These are phyloP conservation scores for Drosophila repleta DNA, from an alignment of 1,140 invertebrate species.

Conservation along the genomic window DNA sequence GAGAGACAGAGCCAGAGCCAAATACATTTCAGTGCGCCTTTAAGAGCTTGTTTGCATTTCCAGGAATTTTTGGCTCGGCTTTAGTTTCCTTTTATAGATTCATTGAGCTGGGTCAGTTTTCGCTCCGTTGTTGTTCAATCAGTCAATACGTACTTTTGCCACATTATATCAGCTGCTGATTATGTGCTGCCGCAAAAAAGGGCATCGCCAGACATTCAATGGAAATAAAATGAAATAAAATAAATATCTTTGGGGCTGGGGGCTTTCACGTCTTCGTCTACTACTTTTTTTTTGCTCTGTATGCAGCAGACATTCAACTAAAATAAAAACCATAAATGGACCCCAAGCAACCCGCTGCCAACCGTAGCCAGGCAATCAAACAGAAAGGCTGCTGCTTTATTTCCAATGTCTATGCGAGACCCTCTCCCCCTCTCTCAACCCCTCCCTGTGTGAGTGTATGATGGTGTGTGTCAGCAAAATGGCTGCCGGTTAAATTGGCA, in stretches of 20 bases:
- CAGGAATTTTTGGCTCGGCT: conserved; percentile 2
- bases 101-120: conserved; percentile 26
- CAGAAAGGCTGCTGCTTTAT: conserved; percentile 68
- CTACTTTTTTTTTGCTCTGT: neutral
- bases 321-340: conserved; percentile 77
- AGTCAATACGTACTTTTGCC: conserved; percentile 50
- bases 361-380: conserved; percentile 67
- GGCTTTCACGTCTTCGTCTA: neutral
- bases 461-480: conserved; percentile 60
- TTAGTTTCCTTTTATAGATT: conserved; percentile 8
- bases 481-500: conserved; percentile 81
- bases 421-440: too few species aligned
- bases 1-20: neutral
- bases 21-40: conserved; percentile 14
- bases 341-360: conserved; percentile 26
- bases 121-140: conserved; percentile 6
- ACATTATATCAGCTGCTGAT: conserved; percentile 71
- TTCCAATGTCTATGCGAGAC: conserved; percentile 44
- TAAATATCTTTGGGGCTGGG: conserved; percentile 23
- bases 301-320: conserved; percentile 52
- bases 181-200: conserved; percentile 61
- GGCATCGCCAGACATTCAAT: conserved; percentile 40
- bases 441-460: conserved; percentile 8
- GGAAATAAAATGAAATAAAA: conserved; percentile 48
- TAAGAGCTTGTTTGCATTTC: conserved; percentile 13